Conservation (phyloP, 1,140 invertebrate genomes). For the Euwallacea similis region DNA sequence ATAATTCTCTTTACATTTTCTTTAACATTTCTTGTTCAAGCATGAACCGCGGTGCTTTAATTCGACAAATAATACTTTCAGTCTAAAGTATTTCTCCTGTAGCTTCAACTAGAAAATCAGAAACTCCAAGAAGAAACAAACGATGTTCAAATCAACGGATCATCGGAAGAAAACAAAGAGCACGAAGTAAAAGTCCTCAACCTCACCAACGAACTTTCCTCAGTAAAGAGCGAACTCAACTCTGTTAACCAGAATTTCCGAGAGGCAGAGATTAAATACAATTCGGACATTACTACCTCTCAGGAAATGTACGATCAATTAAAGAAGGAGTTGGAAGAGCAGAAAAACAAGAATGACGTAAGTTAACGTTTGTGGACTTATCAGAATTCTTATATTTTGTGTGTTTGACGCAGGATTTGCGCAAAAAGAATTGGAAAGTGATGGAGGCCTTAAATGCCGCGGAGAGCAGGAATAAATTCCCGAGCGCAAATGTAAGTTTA, state of each 20-base stretch:
- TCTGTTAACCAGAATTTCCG: slow-evolving; percentile 40
- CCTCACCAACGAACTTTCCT: slow-evolving; percentile 47
- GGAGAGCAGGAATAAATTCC: slow-evolving; percentile 45
- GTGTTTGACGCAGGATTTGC: slow-evolving; percentile 66
- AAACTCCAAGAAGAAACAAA: slow-evolving; percentile 43
- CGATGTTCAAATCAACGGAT: slow-evolving; percentile 41
- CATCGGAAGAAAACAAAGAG: slow-evolving; percentile 44
- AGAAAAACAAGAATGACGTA: slow-evolving; percentile 77
- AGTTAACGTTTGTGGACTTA: slow-evolving; percentile 52
- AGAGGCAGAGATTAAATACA: slow-evolving; percentile 50
- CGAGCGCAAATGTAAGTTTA: slow-evolving; percentile 41
- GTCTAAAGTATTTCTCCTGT: slow-evolving; percentile 6
- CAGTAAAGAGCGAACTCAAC: slow-evolving; percentile 36
- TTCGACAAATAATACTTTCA: neutral
- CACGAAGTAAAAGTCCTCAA: slow-evolving; percentile 49
- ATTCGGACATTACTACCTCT: slow-evolving; percentile 41
- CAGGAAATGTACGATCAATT: slow-evolving; percentile 49
- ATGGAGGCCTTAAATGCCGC: slow-evolving; percentile 80
- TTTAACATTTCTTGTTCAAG: neutral
- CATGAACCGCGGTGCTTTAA: neutral
- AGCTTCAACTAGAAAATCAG: slow-evolving; percentile 45
- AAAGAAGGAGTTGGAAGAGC: slow-evolving; percentile 63
- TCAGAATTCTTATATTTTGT: slow-evolving; percentile 29
- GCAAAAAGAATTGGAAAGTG: slow-evolving; percentile 85
- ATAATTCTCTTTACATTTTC: too few species aligned